phyloP scores from a whole-genome alignment of 2,888 invertebrate species.

The Dorcus hopei region DNA sequence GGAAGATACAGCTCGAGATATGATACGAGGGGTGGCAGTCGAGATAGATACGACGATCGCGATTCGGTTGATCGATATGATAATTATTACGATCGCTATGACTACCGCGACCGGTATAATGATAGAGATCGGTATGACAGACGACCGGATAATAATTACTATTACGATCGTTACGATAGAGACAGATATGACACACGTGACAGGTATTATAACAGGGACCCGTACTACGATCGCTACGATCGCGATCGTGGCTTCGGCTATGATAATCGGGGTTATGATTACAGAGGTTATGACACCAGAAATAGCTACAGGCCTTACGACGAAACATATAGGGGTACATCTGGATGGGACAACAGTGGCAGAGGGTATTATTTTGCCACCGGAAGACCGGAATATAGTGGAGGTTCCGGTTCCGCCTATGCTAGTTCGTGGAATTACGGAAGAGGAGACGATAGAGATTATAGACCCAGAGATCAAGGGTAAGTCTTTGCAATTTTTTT shows the following conservation, averaged over 20 bases:
- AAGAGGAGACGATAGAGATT: slow-evolving; percentile 22
- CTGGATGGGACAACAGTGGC: slow-evolving; percentile 56
- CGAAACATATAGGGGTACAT: slow-evolving; percentile 59
- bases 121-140: slow-evolving; percentile 26
- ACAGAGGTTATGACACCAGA: slow-evolving; percentile 21
- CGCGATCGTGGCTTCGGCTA: slow-evolving; percentile 43
- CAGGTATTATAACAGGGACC: slow-evolving; percentile 21
- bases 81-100: slow-evolving; percentile 36
- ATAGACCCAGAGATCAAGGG: slow-evolving; percentile 37
- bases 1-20: slow-evolving; percentile 30
- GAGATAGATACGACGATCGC: slow-evolving; percentile 28
- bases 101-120: slow-evolving; percentile 40
- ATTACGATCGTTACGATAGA: slow-evolving; percentile 36
- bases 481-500: slow-evolving; percentile 5
- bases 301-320: slow-evolving; percentile 55
- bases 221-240: slow-evolving; percentile 37
- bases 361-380: slow-evolving; percentile 63
- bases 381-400: slow-evolving; percentile 50
- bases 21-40: slow-evolving; percentile 32
- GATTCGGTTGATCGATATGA: slow-evolving; percentile 17
- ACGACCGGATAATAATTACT: slow-evolving; percentile 41
- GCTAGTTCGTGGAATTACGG: slow-evolving; percentile 33
- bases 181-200: slow-evolving; percentile 9
- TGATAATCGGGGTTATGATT: slow-evolving; percentile 44
- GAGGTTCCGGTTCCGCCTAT: slow-evolving; percentile 39